A percentile compares a stretch with the other conserved stretches of the same genome.
These are phyloP conservation scores for Heliconius eleuchia DNA, from an alignment of 1,140 invertebrate species.

Conservation along the genomic window DNA sequence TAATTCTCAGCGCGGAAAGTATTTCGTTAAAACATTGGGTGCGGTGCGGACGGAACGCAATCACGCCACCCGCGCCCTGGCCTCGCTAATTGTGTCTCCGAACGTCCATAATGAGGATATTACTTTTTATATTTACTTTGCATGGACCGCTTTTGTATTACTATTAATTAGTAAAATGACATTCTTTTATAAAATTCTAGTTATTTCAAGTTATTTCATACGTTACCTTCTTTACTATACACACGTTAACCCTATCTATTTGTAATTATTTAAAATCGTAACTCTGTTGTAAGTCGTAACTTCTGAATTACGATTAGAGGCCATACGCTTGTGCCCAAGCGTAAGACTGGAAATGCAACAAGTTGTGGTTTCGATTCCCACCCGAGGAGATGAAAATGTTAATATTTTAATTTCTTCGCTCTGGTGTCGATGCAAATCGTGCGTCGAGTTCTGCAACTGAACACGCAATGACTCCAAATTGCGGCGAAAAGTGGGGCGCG, in stretches of 20 bases:
- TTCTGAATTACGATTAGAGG: too few species aligned
- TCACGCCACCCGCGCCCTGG: conserved; percentile 65
- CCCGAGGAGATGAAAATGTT: too few species aligned
- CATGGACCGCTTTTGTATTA: not conserved
- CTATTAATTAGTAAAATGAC: not conserved
- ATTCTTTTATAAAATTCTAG: not conserved
- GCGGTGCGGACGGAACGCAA: conserved; percentile 53
- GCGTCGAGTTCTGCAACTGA: too few species aligned
- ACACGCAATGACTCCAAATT: too few species aligned
- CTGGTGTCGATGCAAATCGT: too few species aligned
- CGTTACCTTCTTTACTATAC: not conserved
- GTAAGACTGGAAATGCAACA: too few species aligned
- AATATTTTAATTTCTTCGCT: too few species aligned
- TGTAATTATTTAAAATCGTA: too few species aligned
- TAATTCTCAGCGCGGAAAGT: not conserved
- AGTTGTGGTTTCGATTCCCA: too few species aligned
- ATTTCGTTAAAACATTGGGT: conserved; percentile 44
- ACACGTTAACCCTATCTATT: not conserved
- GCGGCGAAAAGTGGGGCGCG: too few species aligned
- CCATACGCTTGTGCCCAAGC: too few species aligned
- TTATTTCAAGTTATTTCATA: not conserved
- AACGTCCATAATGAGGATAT: conserved; percentile 38
- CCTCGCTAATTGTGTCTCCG: conserved; percentile 60
- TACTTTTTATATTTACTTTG: conserved; percentile 25
- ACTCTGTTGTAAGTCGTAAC: too few species aligned